Evolutionary conservation across 2,113 vertebrate species (phyloP).

Genomic region (Gasterosteus aculeatus): DNA sequence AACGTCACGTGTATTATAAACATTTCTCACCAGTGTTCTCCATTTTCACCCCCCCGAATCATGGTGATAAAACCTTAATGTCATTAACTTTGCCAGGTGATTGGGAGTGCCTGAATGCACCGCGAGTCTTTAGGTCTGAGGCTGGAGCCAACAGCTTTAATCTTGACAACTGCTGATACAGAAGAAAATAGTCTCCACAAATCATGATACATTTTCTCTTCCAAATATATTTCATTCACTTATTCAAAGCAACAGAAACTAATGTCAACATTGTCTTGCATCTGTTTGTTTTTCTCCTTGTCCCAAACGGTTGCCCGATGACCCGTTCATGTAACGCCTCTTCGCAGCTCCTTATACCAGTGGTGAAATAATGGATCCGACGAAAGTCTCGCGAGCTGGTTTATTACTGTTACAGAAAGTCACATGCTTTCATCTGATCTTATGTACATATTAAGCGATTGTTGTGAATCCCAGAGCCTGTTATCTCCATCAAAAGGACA

Average conservation of each 20-base stretch:
- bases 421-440: not conserved
- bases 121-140: not conserved
- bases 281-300: not conserved
- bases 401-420: constrained; percentile 23
- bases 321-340: not conserved
- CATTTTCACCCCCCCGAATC: not conserved
- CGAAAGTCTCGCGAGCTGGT: not conserved
- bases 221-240: not conserved
- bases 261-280: constrained; percentile 4
- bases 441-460: constrained; percentile 22
- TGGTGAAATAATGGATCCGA: not conserved
- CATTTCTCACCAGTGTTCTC: constrained; percentile 14
- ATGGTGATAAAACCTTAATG: not conserved
- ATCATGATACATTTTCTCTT: not conserved
- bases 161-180: not conserved
- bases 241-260: constrained; percentile 5
- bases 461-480: not conserved
- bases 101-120: constrained; percentile 18
- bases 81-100: not conserved
- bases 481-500: not conserved
- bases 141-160: not conserved
- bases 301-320: not conserved
- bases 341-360: not conserved
- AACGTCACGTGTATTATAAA: constrained; percentile 5
- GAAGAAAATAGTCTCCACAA: not conserved